phyloP scores from a whole-genome alignment of 1,140 invertebrate species.

The Ganaspis sp. region DNA sequence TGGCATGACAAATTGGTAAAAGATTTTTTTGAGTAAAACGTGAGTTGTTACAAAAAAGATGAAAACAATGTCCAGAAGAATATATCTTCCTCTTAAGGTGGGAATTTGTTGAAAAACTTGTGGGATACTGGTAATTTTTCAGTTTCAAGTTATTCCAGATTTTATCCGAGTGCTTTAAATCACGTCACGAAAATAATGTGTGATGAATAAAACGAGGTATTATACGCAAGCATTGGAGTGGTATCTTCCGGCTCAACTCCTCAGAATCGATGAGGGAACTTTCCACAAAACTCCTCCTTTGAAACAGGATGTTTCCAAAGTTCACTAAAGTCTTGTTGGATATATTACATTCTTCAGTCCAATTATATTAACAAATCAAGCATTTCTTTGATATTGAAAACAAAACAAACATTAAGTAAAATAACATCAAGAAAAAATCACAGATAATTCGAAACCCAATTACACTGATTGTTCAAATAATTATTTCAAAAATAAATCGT shows the following conservation, averaged over 20 bases:
- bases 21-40: no score
- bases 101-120: not conserved
- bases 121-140: not conserved
- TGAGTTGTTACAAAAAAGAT: no score
- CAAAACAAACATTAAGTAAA: no score
- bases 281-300: slow-evolving; percentile 16
- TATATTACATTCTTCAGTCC: not conserved
- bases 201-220: slow-evolving; percentile 3
- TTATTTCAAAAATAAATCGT: no score
- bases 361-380: no score
- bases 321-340: not conserved
- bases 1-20: no score
- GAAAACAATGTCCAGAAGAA: not conserved
- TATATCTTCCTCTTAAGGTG: not conserved
- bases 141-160: not conserved
- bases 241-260: not conserved
- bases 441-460: no score
- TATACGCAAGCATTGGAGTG: not conserved
- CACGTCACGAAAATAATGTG: not conserved
- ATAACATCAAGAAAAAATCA: no score
- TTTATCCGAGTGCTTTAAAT: not conserved
- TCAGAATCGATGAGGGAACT: slow-evolving; percentile 10
- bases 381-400: no score
- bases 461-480: no score
- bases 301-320: not conserved